Evolutionary conservation across 1,140 invertebrate genomes (phyloP), one percentile per base, ranked within the genome.

Genomic region (Macrobrachium nipponense): DNA sequence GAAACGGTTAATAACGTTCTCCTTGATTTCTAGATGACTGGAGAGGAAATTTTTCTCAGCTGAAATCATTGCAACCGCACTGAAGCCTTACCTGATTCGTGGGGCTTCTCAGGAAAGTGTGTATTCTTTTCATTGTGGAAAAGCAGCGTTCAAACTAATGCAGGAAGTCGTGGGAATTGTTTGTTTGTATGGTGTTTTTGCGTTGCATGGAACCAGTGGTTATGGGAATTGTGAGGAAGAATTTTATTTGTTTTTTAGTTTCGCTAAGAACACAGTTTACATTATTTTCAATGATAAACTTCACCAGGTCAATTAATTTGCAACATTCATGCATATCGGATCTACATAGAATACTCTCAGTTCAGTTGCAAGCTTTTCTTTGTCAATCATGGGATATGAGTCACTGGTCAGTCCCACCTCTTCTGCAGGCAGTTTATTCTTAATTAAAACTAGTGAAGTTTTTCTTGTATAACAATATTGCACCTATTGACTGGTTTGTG

Each of bases 391-490:
- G 4, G 87, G 80, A 70, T 87, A 87, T 27, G 87, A 80, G 20
- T 27, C 80, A 83, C 59, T 44, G 68, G 82, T 68, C 18, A 80
- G 66, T 59, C 6, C 64, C 58, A 78, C 20, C 83, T 58, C 87
- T 78, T 83, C 68, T 23, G 17, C 59, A 70, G 87, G 80, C 51
- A 83, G 83, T n/a, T 82, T 15, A 43, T 80, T 81, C 12, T n/a
- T n/a, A n/a, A n/a, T 60, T n/a, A 73, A 85, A 84, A 20, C 36
- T 18, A 17, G 72, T n/a, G 59, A 88, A 88, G 51, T 80, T 80
- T 17, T 80, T 75, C 51, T 80, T 88, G 87, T 80, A 66, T 36
- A 89, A 88, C 68, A 89, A 86, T 85, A 88, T 89, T 73, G 87
- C 87, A 78, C 73, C 87, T 81, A 76, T 20, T 85, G 4, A 36